Conservation (phyloP, 1,140 invertebrate species). For the Drosophila sucinea region DNA sequence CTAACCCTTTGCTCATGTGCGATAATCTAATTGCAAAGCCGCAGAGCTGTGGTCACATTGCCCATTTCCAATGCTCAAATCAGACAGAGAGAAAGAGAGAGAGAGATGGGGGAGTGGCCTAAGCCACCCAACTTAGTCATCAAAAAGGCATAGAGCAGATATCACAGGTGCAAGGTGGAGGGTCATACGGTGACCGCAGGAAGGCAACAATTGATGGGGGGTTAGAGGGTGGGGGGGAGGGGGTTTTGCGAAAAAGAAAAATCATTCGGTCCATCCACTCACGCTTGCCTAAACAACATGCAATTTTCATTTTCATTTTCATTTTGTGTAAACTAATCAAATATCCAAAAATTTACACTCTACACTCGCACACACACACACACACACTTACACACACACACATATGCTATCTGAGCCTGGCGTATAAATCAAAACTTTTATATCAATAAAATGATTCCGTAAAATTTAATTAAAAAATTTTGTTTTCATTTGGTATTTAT, state of each 20-base stretch:
- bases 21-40: constrained; percentile 82
- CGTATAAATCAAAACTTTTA: constrained; percentile 59
- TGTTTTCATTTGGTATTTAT: constrained; percentile 67
- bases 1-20: constrained; percentile 29
- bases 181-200: constrained; percentile 33
- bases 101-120: constrained; percentile 56
- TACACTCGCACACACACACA: not conserved
- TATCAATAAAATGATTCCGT: constrained; percentile 64
- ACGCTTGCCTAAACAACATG: constrained; percentile 49
- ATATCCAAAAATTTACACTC: constrained; percentile 47
- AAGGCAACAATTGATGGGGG: constrained; percentile 46
- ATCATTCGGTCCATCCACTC: constrained; percentile 9
- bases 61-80: constrained; percentile 70
- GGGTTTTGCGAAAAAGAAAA: constrained; percentile 15
- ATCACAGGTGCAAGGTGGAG: not conserved
- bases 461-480: constrained; percentile 71
- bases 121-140: constrained; percentile 30
- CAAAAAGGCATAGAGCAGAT: not conserved
- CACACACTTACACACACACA: not conserved
- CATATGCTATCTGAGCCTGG: not conserved
- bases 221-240: no score
- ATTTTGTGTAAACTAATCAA: constrained; percentile 71
- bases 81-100: no score
- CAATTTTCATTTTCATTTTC: constrained; percentile 68
- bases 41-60: constrained; percentile 72